A percentile compares a stretch with the other conserved stretches of the same genome.
phyloP scores from a whole-genome alignment of 1,140 invertebrate species.

The Amyelois transitella region DNA sequence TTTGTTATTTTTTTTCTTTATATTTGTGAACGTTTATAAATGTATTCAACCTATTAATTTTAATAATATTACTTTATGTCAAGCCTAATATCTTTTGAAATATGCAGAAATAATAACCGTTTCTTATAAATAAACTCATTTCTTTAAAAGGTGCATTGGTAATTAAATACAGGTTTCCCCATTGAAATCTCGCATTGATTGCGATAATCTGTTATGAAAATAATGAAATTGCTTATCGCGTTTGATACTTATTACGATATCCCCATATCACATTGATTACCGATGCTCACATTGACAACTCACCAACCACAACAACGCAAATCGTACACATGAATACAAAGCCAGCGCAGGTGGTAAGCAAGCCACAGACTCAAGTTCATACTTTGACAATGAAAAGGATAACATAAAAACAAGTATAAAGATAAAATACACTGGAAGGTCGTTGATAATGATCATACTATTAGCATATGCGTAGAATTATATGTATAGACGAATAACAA shows the following conservation, averaged over 20 bases:
- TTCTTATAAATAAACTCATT: no score
- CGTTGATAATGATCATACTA: neutral
- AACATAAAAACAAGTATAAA: neutral
- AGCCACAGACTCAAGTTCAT: slow-evolving; percentile 34
- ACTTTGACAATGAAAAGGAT: slow-evolving; percentile 1
- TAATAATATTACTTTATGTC: no score
- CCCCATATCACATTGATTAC: slow-evolving; percentile 11
- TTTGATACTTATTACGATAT: slow-evolving; percentile 1
- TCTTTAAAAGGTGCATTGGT: no score
- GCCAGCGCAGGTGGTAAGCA: slow-evolving; percentile 12
- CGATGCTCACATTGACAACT: slow-evolving; percentile 3
- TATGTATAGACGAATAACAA: slow-evolving; percentile 8
- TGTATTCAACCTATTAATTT: no score
- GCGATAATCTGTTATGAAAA: neutral
- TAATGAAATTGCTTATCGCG: slow-evolving; percentile 3
- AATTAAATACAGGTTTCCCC: neutral
- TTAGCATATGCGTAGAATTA: neutral
- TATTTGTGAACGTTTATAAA: no score
- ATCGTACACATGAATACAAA: neutral
- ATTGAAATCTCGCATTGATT: neutral
- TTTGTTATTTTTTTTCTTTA: no score
- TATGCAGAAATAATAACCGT: no score
- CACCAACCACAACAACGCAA: slow-evolving; percentile 1
- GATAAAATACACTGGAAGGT: no score
- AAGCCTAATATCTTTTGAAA: no score